These are phyloP conservation scores for Apotomis betuletana DNA, from an alignment of 2,888 invertebrate genomes.

Conservation along the genomic window DNA sequence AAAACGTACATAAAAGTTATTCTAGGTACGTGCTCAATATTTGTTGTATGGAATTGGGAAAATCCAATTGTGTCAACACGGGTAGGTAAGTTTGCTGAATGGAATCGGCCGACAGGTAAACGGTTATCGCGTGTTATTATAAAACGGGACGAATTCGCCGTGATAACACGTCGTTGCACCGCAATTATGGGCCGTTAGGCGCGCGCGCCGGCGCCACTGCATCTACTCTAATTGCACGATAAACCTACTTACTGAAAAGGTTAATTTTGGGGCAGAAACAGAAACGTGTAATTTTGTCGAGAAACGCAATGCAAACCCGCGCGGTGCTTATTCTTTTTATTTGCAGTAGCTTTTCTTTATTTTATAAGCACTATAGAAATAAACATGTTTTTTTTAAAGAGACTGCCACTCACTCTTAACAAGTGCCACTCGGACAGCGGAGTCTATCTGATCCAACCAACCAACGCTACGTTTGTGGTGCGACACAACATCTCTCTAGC, in stretches of 20 bases:
- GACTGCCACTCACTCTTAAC: no score
- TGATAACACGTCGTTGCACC: slow-evolving; percentile 59
- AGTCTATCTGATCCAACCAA: no score
- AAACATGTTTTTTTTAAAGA: neutral
- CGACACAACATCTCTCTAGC: no score
- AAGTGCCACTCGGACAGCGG: no score
- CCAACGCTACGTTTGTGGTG: no score
- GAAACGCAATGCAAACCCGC: slow-evolving; percentile 16
- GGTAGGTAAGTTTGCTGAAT: slow-evolving; percentile 63
- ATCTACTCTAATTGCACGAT: slow-evolving; percentile 43
- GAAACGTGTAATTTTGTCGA: slow-evolving; percentile 25
- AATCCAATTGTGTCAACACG: slow-evolving; percentile 69
- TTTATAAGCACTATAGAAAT: neutral
- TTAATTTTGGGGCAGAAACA: slow-evolving; percentile 26
- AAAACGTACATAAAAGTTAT: slow-evolving; percentile 36
- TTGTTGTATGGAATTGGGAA: slow-evolving; percentile 63
- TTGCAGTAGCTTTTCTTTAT: neutral
- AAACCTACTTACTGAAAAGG: slow-evolving; percentile 34
- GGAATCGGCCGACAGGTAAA: slow-evolving; percentile 69
- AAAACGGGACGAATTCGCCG: slow-evolving; percentile 60
- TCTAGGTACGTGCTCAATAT: slow-evolving; percentile 42
- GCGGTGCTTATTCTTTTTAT: neutral
- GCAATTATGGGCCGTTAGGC: slow-evolving; percentile 67
- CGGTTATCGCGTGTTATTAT: slow-evolving; percentile 67
- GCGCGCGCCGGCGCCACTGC: slow-evolving; percentile 49